Evolutionary conservation across 2,888 invertebrate species (phyloP).

Genomic region (Mimachlamys varia): DNA sequence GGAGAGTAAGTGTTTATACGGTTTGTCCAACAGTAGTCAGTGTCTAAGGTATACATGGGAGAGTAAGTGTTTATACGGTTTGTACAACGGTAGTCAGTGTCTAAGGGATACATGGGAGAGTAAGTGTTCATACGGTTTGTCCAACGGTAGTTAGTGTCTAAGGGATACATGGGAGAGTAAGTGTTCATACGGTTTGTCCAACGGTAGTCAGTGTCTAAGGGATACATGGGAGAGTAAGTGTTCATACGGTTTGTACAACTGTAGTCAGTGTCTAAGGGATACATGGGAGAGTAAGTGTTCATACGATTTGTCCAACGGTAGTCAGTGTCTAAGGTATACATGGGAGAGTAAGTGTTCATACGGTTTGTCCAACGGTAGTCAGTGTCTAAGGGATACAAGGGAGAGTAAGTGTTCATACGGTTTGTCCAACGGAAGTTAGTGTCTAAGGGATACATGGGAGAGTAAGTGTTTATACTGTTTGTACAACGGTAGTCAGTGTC

Average conservation of each 20-base stretch:
- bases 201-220: slow-evolving; percentile 98
- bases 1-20: slow-evolving; percentile 84
- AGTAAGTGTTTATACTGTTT: slow-evolving; percentile 83
- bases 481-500: not conserved
- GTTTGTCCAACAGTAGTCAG: not conserved
- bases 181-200: too few relatives aligned
- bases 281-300: not conserved
- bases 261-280: not conserved
- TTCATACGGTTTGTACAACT: too few relatives aligned
- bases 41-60: not conserved
- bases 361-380: not conserved
- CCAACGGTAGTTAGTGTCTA: not conserved
- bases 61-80: too few relatives aligned
- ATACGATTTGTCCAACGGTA: too few relatives aligned
- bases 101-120: slow-evolving; percentile 91
- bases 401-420: not conserved
- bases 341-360: slow-evolving; percentile 84
- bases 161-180: not conserved
- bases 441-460: slow-evolving; percentile 91
- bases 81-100: too few relatives aligned
- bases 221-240: slow-evolving; percentile 85
- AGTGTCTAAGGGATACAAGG: not conserved
- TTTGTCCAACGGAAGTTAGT: too few relatives aligned
- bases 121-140: too few relatives aligned
- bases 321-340: slow-evolving; percentile 95